Evolutionary conservation across 2,797 vertebrate genomes (phyloP), one percentile per base, ranked within the genome.

Genomic region (Gymnothorax javanicus): DNA sequence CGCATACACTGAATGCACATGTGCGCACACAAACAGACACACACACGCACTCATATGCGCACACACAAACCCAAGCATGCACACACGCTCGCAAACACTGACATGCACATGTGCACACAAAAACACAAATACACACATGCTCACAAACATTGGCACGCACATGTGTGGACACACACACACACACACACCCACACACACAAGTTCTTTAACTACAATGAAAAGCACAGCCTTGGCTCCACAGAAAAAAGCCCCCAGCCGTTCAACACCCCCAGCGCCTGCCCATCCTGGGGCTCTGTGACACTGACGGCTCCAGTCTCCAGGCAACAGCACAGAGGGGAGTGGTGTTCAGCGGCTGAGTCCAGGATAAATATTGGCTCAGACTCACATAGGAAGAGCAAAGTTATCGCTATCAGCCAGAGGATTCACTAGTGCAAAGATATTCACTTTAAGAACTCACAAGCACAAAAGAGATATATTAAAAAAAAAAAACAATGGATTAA

Each of bases 281-380:
- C 83, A 67, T 79, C 58, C 84, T 79, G 25, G 64, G 88, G 87
- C 88, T 90, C 88, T 82, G 52, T 33, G 86, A 15, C 75, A 82
- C 86, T 86, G 88, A 89, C 89, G 88, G 69, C 25, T 52, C 87
- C 84, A 50, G 91, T 92, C 89, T 92, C 89, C 86, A 69, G 89
- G 91, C 91, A 91, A 93, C 91, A 89, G 82, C 85, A 87, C 87
- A 9, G 86, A 23, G 85, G 87, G 90, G 69, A 59, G 7, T 13
- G 33, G 71, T 88, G 87, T 90, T 91, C 87, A 86, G 88, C 85
- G 85, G 87, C 83, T 84, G 60, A 86, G 89, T 87, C 77, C 87
- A 87, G 85, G 79, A 90, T 91, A 92, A 92, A 92, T 92, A 93
- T 93, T 93, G 90, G 86, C 92, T 89, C 89, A 90, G 90, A 89